These are phyloP conservation scores for Addax nasomaculatus DNA, from an alignment of 2,113 vertebrate genomes.

Conservation along the genomic window DNA sequence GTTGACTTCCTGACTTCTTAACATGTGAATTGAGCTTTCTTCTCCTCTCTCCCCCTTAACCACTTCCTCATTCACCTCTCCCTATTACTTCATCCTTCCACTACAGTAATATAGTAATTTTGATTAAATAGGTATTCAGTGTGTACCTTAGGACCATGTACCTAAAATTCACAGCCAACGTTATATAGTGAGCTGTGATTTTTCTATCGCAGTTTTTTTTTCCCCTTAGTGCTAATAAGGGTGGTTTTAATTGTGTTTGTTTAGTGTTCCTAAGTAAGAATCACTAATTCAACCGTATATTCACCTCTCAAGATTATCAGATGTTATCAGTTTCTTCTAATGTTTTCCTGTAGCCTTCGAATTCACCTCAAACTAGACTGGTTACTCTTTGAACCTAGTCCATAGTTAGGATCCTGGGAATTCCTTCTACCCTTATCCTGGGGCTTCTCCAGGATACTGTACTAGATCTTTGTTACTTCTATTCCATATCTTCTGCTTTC, in stretches of 20 bases:
- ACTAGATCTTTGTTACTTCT: neutral
- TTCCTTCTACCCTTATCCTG: neutral
- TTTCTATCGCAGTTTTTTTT: conserved; percentile 8
- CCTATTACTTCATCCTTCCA: conserved; percentile 26
- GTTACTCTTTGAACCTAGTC: neutral
- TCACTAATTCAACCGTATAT: neutral
- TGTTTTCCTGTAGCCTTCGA: neutral
- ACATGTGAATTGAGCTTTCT: conserved; percentile 17
- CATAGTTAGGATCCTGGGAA: neutral
- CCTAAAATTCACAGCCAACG: neutral
- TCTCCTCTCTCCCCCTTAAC: neutral
- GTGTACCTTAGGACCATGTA: neutral
- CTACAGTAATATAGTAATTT: conserved; percentile 17
- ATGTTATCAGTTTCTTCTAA: neutral
- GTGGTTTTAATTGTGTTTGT: conserved; percentile 29
- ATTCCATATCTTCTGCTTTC: neutral
- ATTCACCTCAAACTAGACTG: neutral
- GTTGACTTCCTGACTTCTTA: conserved; percentile 30
- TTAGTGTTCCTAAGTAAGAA: neutral
- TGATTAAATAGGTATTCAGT: neutral
- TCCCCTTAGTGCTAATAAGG: neutral
- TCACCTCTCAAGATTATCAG: neutral
- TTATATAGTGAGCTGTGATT: conserved; percentile 13
- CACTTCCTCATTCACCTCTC: conserved; percentile 15
- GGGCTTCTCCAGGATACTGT: neutral